Base-by-base conservation (phyloP, 1,140 invertebrate genomes). In the Mamestra configurata region DNA sequence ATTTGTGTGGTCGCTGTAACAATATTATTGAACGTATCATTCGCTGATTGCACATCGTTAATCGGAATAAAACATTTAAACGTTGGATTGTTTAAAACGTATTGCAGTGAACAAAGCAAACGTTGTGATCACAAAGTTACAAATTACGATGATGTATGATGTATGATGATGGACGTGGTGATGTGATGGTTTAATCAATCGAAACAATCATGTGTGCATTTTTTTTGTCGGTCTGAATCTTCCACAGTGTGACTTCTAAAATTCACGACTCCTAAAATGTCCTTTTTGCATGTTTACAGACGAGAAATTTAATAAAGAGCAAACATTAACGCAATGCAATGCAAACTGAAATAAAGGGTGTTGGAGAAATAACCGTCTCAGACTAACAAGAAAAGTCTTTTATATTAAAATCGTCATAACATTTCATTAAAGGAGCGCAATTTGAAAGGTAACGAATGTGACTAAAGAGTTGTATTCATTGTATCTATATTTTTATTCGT, bases 401-500 rank as follows among this genome's bases (percentile, higher is more conserved):
- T 77, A 79, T 83, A 80, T 80, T 78, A 79, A 79, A 80, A 66
- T 79, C 43, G 40, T 55, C 66, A 73, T 70, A 87, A 82, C 78
- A 84, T 84, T 88, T 89, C 82, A 88, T 88, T 89, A 84, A 82
- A 79, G 73, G 75, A 59, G 70, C 49, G 82, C 82, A 85, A 86
- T 89, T 87, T 86, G 83, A 84, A 86, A 86, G 79, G 84, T 87
- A 86, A 86, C 84, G 84, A 89, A 89, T 87, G 84, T 85, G 84
- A 83, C 84, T 86, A 81, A 87, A 84, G 70, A 88, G 87, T 83
- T 92, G 86, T 86, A 85, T 88, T 86, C 70, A 72, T 72, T 76
- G 86, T 89, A 85, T 87, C 79, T 88, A 85, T 88, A 89, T 88
- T 91, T 90, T 89, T 92, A 88, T 86, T 91, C 85, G 87, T 90